Base-by-base conservation (phyloP, 2,797 vertebrate species). In the Hemitrygon akajei region DNA sequence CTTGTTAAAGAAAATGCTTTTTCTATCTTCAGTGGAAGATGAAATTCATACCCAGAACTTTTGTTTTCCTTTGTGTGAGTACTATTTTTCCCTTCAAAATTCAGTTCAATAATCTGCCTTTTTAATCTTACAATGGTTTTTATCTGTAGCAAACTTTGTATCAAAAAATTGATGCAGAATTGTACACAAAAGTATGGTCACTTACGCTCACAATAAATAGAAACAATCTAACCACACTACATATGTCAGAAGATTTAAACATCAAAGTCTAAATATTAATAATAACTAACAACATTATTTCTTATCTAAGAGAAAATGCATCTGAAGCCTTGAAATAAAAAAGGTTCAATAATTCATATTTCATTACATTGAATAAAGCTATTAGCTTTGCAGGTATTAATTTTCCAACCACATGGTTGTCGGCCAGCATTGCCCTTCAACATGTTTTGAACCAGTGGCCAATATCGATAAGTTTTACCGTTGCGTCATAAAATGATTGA, bases 341-440 rank as follows among this genome's bases (percentile, higher is more conserved):
- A 47, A 22, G 47, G 37, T 27, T 10, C 63, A 75, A 92, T 40
- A 47, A 92, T 75, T 75, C 69, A 75, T 76, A 47, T 76, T 93
- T 27, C 27, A 58, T 16, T 92, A 75, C 0, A 34, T 73, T 93
- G 37, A n/a, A 76, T 93, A 93, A 93, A 93, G 40, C 25, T 56
- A 56, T 93, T 73, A 93, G 73, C 69, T 56, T 93, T 76, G 16
- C 91, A 93, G 56, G n/a, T 30, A 66, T 69, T 22, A 69, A 69
- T 37, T 66, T 63, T 69, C 40, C 40, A 76, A 30, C 71, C 69
- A 30, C 30, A 7, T 71, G 89, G 22, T 37, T 73, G 34, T 34
- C 58, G 40, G 11, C 73, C 91, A 76, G 27, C 73, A 40, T 7
- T 92, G 91, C 11, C 69, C 37, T 56, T 37, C 34, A 37, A 73